Evolutionary conservation across 2,797 vertebrate genomes (phyloP).

Genomic region (Tolypeutes matacus): DNA sequence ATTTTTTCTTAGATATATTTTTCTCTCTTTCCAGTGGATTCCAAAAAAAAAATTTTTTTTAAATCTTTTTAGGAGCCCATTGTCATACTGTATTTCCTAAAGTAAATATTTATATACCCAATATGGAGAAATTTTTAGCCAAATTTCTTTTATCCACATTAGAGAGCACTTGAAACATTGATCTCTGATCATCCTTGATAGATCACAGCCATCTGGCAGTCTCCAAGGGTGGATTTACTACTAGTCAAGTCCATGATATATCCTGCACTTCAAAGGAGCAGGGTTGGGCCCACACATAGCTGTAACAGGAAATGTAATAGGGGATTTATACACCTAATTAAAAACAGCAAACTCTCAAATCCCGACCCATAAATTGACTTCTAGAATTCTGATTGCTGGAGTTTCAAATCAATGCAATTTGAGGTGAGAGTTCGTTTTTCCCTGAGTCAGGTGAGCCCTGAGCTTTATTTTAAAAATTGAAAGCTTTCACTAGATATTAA

Average conservation of each 20-base stretch:
- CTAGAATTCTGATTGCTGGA: constrained; percentile 42
- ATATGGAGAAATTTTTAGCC: constrained; percentile 34
- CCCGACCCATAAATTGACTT: constrained; percentile 65
- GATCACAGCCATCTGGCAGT: not conserved
- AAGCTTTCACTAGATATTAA: constrained; percentile 61
- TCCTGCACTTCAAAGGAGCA: not conserved
- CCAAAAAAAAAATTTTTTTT: not conserved
- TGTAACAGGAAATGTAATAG: constrained; percentile 28
- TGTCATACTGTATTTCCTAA: constrained; percentile 15
- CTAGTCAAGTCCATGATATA: not conserved
- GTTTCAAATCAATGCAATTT: constrained; percentile 59
- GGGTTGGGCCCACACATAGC: not conserved
- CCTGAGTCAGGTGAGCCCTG: constrained; percentile 3
- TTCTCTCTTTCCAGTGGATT: constrained; percentile 28
- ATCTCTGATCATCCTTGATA: constrained; percentile 46
- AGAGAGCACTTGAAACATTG: constrained; percentile 58
- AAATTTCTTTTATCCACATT: constrained; percentile 51
- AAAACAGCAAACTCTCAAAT: constrained; percentile 55
- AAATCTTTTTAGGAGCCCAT: constrained; percentile 33
- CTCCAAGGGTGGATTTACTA: constrained; percentile 45
- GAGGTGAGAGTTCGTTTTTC: constrained; percentile 57
- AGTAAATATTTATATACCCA: constrained; percentile 46
- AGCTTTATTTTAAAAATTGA: constrained; percentile 65
- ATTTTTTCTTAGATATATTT: not conserved
- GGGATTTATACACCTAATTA: constrained; percentile 75